Base-by-base conservation (phyloP, 2,797 vertebrate species). In the Pantherophis vulpinus region DNA sequence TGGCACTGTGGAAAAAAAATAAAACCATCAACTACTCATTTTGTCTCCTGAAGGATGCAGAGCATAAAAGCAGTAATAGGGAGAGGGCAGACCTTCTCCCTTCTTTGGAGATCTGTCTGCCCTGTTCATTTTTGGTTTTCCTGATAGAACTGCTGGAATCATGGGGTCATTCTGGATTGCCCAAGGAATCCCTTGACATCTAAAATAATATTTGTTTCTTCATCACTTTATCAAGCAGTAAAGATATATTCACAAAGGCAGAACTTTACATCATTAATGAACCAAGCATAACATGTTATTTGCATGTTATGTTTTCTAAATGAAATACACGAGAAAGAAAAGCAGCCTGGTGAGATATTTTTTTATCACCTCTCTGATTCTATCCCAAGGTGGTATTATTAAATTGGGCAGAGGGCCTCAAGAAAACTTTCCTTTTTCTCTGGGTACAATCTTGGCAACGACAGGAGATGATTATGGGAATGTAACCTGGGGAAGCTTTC, bases 251-350 rank as follows among this genome's bases (percentile, higher is more conserved):
- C 89, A 18, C 91, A 91, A 94, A 94, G 74, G 11, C 87, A 95
- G 29, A 55, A 93, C 66, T 89, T 95, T 94, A 96, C 93, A 94
- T 96, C 59, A 29, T 94, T 86, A 95, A 97, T 91, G n/a, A 86
- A 92, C 8, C 2, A 93, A 95, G 94, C 55, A 61, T 13, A 58
- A 88, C 87, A 95, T 95, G 61, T 14, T 51, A 86, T 91, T 95
- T 87, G 90, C 79, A 93, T 96, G 95, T 70, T 83, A 56, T 91
- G 97, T 93, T 96, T 94, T 29, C 91, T n/a, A 95, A 94, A 93
- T 60, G 86, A 93, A 96, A 32, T 27, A 88, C 54, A 92, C 92
- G 4, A 87, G 63, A 94, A 96, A 96, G 94, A 93, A 90, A 93
- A 96, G 93, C 88, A 56, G 5, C 47, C 95, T 89, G 87, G 0